Evolutionary conservation across 2,888 invertebrate genomes (phyloP).

Genomic region (Chironomus tentans): DNA sequence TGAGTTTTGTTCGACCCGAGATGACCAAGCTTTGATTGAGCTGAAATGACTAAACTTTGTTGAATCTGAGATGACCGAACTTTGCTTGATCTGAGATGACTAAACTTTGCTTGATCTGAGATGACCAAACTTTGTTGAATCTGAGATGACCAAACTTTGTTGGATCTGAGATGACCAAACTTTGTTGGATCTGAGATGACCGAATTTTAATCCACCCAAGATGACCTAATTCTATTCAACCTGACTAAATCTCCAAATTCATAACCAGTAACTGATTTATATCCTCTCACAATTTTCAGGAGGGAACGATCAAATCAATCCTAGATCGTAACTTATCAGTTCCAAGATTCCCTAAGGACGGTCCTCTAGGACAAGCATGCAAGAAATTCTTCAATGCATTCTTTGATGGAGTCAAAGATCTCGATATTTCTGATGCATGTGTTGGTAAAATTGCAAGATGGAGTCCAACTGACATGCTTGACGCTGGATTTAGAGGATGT

Average conservation of each 20-base stretch:
- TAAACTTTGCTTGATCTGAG: background rate
- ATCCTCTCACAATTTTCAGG: no score
- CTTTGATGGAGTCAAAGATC: background rate
- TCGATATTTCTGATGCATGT: background rate
- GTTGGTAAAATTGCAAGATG: background rate
- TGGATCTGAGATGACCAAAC: background rate
- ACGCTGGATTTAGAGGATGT: background rate
- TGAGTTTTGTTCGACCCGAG: background rate
- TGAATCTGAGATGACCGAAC: background rate
- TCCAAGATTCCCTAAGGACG: background rate
- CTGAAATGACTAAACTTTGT: background rate
- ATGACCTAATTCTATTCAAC: no score
- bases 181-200: background rate
- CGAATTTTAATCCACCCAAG: background rate
- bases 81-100: background rate
- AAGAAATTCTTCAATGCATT: background rate
- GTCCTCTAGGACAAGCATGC: background rate
- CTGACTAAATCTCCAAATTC: no score
- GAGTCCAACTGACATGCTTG: background rate
- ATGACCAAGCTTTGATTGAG: background rate
- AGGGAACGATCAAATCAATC: no score
- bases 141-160: no score
- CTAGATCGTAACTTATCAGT: background rate
- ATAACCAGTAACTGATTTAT: no score
- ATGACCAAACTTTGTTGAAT: background rate